Evolutionary conservation across 1,140 invertebrate genomes (phyloP).

Genomic region (Drosophila setifemur): DNA sequence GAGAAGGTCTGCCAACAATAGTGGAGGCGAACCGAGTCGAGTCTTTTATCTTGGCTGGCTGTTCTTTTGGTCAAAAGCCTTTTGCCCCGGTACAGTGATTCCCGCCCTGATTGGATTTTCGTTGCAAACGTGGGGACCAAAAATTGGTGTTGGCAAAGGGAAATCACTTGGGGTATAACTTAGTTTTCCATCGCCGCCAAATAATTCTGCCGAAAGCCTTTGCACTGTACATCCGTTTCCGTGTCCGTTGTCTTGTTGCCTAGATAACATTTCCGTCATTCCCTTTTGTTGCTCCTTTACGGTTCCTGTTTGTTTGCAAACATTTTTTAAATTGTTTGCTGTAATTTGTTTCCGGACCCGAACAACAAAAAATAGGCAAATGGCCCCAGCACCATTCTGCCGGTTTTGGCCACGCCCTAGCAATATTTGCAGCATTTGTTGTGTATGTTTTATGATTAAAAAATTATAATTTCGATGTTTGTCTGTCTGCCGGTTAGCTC

Average conservation of each 20-base stretch:
- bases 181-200: background rate
- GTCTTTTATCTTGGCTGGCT: constrained; percentile 63
- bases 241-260: constrained; percentile 50
- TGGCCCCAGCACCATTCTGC: constrained; percentile 66
- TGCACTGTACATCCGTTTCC: constrained; percentile 33
- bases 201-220: background rate
- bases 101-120: background rate
- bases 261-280: constrained; percentile 73
- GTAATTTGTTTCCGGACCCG: constrained; percentile 75
- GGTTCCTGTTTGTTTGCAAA: constrained; percentile 72
- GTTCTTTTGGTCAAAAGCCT: constrained; percentile 41
- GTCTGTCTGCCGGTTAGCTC: constrained; percentile 44
- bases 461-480: constrained; percentile 75
- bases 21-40: constrained; percentile 1
- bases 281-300: constrained; percentile 35
- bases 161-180: constrained; percentile 2
- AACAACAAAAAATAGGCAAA: constrained; percentile 54
- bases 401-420: background rate
- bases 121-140: no score
- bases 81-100: constrained; percentile 25
- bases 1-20: constrained; percentile 3
- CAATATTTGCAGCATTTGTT: constrained; percentile 1
- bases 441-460: constrained; percentile 67
- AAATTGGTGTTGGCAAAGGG: background rate
- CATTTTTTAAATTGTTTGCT: constrained; percentile 81